Conservation (phyloP, 2,797 vertebrate genomes). For the Enteromius unitaeniatus region DNA sequence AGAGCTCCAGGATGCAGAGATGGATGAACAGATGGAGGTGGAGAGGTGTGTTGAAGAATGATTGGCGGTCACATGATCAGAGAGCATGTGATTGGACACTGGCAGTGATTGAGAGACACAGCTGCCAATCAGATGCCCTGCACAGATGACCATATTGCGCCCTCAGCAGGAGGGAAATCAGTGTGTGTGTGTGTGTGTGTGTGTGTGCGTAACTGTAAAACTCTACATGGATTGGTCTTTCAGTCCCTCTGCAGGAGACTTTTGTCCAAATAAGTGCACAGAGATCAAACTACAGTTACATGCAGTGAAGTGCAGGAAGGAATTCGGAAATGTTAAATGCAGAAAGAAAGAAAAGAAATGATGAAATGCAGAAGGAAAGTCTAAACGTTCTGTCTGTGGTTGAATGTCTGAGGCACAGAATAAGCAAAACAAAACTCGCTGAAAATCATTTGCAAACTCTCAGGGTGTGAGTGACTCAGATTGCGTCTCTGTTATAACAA, state of each 20-base stretch:
- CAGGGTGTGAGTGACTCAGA: neutral
- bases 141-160: conserved; percentile 51
- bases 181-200: no score
- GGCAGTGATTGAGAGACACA: conserved; percentile 58
- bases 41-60: conserved; percentile 8
- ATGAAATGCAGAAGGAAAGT: neutral
- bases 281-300: neutral
- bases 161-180: neutral
- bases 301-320: no score
- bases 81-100: conserved; percentile 65
- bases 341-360: no score
- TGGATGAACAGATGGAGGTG: conserved; percentile 47
- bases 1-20: conserved; percentile 2
- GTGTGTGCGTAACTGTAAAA: neutral
- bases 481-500: neutral
- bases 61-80: conserved; percentile 50
- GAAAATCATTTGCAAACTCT: conserved; percentile 1
- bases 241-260: neutral
- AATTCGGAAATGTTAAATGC: no score
- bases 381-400: neutral
- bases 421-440: neutral
- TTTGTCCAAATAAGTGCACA: neutral
- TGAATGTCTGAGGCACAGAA: neutral
- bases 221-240: conserved; percentile 4
- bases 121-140: conserved; percentile 52